These are phyloP conservation scores for Trogon surrucura DNA, from an alignment of 2,113 vertebrate genomes.

Conservation along the genomic window DNA sequence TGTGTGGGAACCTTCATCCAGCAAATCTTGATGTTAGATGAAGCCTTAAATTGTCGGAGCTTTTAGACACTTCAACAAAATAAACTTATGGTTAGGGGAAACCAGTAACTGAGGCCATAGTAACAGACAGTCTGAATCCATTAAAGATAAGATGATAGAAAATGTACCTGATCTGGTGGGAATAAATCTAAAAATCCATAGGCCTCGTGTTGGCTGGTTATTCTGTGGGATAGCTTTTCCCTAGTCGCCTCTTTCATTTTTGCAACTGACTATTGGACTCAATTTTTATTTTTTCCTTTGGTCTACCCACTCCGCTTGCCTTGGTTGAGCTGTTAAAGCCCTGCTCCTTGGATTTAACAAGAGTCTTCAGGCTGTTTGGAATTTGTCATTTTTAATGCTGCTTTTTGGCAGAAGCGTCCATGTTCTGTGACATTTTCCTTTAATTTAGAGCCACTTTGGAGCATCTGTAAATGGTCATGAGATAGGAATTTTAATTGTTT, in stretches of 20 bases:
- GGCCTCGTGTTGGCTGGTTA: background rate
- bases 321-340: constrained; percentile 31
- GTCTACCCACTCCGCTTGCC: background rate
- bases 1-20: background rate
- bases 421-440: constrained; percentile 67
- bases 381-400: constrained; percentile 69
- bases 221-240: background rate
- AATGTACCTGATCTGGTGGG: background rate
- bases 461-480: constrained; percentile 66
- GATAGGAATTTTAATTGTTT: constrained; percentile 71
- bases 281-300: background rate
- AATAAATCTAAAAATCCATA: constrained; percentile 23
- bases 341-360: constrained; percentile 21
- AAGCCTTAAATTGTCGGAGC: constrained; percentile 17
- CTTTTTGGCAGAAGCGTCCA: constrained; percentile 57
- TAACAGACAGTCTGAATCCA: background rate
- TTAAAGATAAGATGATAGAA: background rate
- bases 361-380: constrained; percentile 58
- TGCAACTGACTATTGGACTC: background rate
- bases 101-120: background rate
- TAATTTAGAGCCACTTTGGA: constrained; percentile 65
- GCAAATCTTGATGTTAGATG: background rate
- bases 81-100: background rate
- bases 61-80: background rate
- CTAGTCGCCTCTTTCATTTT: background rate